Percentiles rank a stretch among this genome's conserved stretches.
phyloP scores from a whole-genome alignment of 2,113 vertebrate species.

The Scomber colias region DNA sequence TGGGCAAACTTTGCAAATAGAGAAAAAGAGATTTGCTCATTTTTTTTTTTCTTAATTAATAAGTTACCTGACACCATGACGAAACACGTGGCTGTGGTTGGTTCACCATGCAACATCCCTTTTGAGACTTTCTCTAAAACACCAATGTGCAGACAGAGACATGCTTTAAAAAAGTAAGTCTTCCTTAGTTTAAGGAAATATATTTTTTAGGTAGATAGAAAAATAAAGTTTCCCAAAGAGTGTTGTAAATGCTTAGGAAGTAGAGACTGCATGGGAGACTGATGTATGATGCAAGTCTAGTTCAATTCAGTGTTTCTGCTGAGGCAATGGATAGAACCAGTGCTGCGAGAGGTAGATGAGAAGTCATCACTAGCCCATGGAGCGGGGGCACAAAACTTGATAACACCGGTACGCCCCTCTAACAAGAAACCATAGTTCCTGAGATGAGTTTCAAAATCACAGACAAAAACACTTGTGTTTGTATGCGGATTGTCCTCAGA shows the following conservation, averaged over 20 bases:
- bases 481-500: constrained; percentile 14
- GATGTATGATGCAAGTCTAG: constrained; percentile 20
- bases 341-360: constrained; percentile 31
- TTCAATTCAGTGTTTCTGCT: constrained; percentile 39
- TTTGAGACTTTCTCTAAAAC: neutral
- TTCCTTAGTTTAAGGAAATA: neutral
- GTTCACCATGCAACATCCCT: neutral
- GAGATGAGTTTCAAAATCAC: constrained; percentile 18
- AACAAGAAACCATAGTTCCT: constrained; percentile 13
- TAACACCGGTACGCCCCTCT: neutral
- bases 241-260: neutral
- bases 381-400: constrained; percentile 9
- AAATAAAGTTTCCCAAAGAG: neutral
- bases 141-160: neutral
- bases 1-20: neutral
- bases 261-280: neutral
- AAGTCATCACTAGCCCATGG: constrained; percentile 34
- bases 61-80: neutral
- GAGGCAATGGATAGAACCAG: constrained; percentile 30
- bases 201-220: neutral
- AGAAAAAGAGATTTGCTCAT: neutral
- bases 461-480: neutral
- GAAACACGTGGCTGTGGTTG: neutral
- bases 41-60: neutral
- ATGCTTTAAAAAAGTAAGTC: neutral